Conservation (phyloP, 2,113 vertebrate species). For the Pachypanchax playfairii region DNA sequence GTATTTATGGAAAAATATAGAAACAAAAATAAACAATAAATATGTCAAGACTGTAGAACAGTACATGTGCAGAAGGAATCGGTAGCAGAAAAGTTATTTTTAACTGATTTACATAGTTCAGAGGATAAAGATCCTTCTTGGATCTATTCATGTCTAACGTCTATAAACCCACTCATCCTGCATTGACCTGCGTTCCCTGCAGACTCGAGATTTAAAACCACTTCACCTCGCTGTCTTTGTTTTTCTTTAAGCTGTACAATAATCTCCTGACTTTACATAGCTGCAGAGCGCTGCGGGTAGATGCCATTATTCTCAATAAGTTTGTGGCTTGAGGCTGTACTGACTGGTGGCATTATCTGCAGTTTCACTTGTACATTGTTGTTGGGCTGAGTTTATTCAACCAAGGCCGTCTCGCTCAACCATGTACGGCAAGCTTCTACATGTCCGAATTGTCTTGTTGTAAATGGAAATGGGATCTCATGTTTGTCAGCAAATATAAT, state of each 20-base stretch:
- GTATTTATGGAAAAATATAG: too few relatives aligned
- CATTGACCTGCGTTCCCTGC: too few relatives aligned
- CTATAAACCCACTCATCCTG: not conserved
- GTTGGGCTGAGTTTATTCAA: not conserved
- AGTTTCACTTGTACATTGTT: not conserved
- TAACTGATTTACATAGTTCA: too few relatives aligned
- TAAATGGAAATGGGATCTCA: too few relatives aligned
- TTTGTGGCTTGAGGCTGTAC: not conserved
- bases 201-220: not conserved
- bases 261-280: not conserved
- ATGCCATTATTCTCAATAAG: not conserved
- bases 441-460: constrained; percentile 7
- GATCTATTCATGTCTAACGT: not conserved
- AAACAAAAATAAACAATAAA: too few relatives aligned
- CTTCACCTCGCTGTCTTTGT: too few relatives aligned
- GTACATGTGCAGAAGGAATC: too few relatives aligned
- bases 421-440: constrained; percentile 29
- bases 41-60: too few relatives aligned
- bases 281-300: not conserved
- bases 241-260: not conserved
- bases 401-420: constrained; percentile 2
- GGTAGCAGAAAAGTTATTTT: too few relatives aligned
- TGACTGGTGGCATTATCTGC: not conserved
- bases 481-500: not conserved
- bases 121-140: too few relatives aligned